Conservation (phyloP, 2,113 vertebrate genomes). For the Corythoichthys haematopterus region DNA sequence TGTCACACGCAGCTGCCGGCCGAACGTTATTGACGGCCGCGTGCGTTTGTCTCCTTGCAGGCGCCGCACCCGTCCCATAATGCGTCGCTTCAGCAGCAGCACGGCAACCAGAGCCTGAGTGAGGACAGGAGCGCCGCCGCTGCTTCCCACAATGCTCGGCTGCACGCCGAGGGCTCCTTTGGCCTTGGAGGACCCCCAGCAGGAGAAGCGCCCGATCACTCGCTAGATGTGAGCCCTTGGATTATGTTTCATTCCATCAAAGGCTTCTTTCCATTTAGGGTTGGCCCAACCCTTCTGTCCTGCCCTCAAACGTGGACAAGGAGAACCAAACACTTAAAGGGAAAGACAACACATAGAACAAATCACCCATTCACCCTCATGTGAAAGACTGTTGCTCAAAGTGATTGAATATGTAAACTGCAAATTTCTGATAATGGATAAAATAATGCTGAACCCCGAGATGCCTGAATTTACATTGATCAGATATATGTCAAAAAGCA, state of each 20-base stretch:
- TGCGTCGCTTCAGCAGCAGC: conserved; percentile 69
- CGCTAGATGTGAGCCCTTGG: conserved; percentile 82
- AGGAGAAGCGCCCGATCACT: conserved; percentile 80
- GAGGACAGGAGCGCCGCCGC: conserved; percentile 66
- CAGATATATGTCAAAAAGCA: too few relatives aligned
- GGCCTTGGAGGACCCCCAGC: conserved; percentile 59
- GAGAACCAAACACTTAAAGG: too few relatives aligned
- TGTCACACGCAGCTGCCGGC: conserved; percentile 6
- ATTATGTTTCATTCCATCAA: neutral
- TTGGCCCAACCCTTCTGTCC: too few relatives aligned
- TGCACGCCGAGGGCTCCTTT: conserved; percentile 70
- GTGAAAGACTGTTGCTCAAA: too few relatives aligned
- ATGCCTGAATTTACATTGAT: too few relatives aligned
- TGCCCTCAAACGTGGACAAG: too few relatives aligned
- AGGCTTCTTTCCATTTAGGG: too few relatives aligned
- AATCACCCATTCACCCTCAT: too few relatives aligned
- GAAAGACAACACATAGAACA: too few relatives aligned
- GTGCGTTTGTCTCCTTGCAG: conserved; percentile 43
- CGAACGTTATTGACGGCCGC: neutral
- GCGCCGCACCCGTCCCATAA: conserved; percentile 72
- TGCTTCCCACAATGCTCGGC: conserved; percentile 70
- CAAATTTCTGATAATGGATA: too few relatives aligned
- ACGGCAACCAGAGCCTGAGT: conserved; percentile 70
- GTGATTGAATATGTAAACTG: too few relatives aligned
- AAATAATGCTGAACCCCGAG: too few relatives aligned